Evolutionary conservation across 1,140 invertebrate genomes (phyloP).

Genomic region (Popillia japonica): DNA sequence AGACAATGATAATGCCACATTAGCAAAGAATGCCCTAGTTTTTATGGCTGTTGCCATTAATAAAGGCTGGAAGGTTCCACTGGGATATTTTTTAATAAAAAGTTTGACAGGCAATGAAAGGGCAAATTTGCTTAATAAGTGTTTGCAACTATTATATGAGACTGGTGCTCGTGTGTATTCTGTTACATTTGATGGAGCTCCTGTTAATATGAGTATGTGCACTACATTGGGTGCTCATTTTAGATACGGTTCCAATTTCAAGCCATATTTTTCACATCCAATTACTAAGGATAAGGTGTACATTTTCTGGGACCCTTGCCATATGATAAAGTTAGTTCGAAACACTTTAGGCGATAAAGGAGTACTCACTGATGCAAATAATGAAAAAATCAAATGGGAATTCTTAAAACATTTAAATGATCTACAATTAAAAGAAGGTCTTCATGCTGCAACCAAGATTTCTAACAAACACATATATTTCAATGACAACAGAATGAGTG

Average conservation of each 20-base stretch:
- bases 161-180: slow-evolving; percentile 46
- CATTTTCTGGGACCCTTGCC: slow-evolving; percentile 48
- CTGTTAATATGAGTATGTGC: slow-evolving; percentile 50
- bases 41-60: slow-evolving; percentile 55
- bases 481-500: slow-evolving; percentile 47
- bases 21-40: slow-evolving; percentile 56
- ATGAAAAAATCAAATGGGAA: slow-evolving; percentile 42
- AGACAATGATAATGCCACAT: slow-evolving; percentile 47
- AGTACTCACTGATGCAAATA: slow-evolving; percentile 36
- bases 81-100: slow-evolving; percentile 56
- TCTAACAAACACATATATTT: slow-evolving; percentile 49
- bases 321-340: slow-evolving; percentile 51
- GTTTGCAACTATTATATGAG: slow-evolving; percentile 47
- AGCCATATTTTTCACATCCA: slow-evolving; percentile 49
- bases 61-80: slow-evolving; percentile 54
- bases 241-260: slow-evolving; percentile 41
- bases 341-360: slow-evolving; percentile 46
- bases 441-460: no score
- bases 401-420: slow-evolving; percentile 45
- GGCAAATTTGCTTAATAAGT: slow-evolving; percentile 48
- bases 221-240: slow-evolving; percentile 49
- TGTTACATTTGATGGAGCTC: slow-evolving; percentile 57
- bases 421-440: no score
- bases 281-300: slow-evolving; percentile 43
- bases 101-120: slow-evolving; percentile 47